Evolutionary conservation across 2,113 vertebrate genomes (phyloP), one percentile per base, ranked within the genome.

Genomic region (Chitala chitala): DNA sequence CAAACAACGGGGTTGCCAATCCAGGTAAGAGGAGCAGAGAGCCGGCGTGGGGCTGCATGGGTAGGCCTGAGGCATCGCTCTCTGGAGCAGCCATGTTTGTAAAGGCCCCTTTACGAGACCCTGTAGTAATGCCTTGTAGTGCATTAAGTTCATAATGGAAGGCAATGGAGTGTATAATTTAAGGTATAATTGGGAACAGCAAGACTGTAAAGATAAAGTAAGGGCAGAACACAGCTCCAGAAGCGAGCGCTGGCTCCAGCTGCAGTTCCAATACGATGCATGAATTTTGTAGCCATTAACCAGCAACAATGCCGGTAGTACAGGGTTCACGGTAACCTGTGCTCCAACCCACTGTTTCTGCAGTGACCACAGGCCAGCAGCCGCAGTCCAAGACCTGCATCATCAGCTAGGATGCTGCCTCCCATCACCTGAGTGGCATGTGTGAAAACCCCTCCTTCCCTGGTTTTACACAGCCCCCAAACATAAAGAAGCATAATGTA

Each of bases 321-420:
- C n/a, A n/a, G n/a, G n/a, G n/a, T n/a, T n/a, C n/a, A n/a, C n/a
- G n/a, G n/a, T n/a, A n/a, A n/a, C n/a, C n/a, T n/a, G n/a, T 20
- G 59, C 26, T 17, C 29, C 20, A 59, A 59, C 33, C 56, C 15
- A 3, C 3, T 42, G 31, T 36, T 33, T 76, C 24, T 72, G 54
- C 86, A 83, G 86, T 80, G 5, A 76, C 13, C 38, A 76, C 80
- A 1, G 76, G 81, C 13, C 83, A 86, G 71, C 59, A 73, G 7
- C 48, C 89, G 38, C 73, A 89, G 42, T 88, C 91, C 38, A 92
- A 91, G 86, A 91, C 90, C 1, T 91, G 90, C 50, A 8, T 76
- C 5, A 54, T 92, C 76, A 86, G 81, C 78, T 92, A 84, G 75
- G 78, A 17, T 20, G 42, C 22, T 38, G 24, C n/a, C n/a, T n/a